phyloP scores from a whole-genome alignment of 2,888 invertebrate genomes.

The Diplolepis rosae region DNA sequence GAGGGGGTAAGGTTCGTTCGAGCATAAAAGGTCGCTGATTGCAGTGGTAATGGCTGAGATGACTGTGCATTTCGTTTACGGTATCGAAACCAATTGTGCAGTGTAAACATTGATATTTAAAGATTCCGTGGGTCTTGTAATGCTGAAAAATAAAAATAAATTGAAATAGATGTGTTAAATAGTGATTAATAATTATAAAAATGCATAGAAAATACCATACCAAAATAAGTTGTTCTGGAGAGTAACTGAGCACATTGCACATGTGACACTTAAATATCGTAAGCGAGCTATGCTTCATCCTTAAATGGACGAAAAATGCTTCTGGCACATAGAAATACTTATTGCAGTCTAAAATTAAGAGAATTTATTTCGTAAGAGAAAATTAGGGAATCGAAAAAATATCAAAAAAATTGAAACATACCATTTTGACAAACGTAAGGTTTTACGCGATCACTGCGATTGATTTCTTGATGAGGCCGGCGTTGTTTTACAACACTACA shows the following conservation, averaged over 20 bases:
- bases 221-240: constrained; percentile 57
- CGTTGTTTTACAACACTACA: constrained; percentile 38
- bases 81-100: constrained; percentile 72
- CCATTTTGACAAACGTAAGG: constrained; percentile 68
- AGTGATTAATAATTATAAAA: too few species aligned
- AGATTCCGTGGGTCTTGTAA: constrained; percentile 72
- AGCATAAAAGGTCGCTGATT: constrained; percentile 69
- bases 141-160: constrained; percentile 62
- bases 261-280: constrained; percentile 71
- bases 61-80: constrained; percentile 72
- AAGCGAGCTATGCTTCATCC: constrained; percentile 56
- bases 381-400: not conserved
- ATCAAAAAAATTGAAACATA: constrained; percentile 42
- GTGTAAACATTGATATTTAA: constrained; percentile 75
- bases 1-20: constrained; percentile 62
- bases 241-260: constrained; percentile 71
- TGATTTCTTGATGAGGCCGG: constrained; percentile 56
- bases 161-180: not conserved
- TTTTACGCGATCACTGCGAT: constrained; percentile 58
- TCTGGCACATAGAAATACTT: constrained; percentile 68
- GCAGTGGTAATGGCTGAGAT: constrained; percentile 74
- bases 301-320: constrained; percentile 66
- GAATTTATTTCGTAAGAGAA: constrained; percentile 2
- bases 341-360: constrained; percentile 61
- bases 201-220: too few species aligned